Evolutionary conservation across 64 coral and sea anemone genomes (phyloP).

Genomic region (Pocillopora verrucosa): DNA sequence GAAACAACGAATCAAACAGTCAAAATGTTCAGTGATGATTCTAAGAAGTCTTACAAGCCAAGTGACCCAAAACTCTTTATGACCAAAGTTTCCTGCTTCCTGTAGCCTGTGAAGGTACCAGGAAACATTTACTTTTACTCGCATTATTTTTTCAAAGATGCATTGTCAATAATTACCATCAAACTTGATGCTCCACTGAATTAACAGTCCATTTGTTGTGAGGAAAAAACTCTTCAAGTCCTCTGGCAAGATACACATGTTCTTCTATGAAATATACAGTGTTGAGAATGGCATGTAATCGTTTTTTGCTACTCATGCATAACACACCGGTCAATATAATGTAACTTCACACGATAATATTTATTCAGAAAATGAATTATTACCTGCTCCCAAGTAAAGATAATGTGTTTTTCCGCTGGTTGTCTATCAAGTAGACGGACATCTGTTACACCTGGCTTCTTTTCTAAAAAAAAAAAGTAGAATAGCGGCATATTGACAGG

Average conservation of each 20-base stretch:
- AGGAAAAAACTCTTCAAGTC: conserved; percentile 86
- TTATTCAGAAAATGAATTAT: background rate
- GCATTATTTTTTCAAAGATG: background rate
- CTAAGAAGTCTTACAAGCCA: too few species aligned
- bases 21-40: too few species aligned
- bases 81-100: too few species aligned
- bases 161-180: conserved; percentile 58
- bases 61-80: too few species aligned
- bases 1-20: background rate
- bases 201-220: conserved; percentile 95
- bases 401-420: conserved; percentile 72
- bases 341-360: too few species aligned
- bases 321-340: background rate
- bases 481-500: background rate
- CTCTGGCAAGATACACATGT: conserved; percentile 90
- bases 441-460: conserved; percentile 91
- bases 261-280: conserved; percentile 61
- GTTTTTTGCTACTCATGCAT: background rate
- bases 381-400: conserved; percentile 91
- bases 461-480: conserved; percentile 60
- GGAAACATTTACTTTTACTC: too few species aligned
- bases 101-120: too few species aligned
- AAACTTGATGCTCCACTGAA: conserved; percentile 98
- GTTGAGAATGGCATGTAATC: background rate
- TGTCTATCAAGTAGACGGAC: conserved; percentile 89